These are phyloP conservation scores for Ypsolopha sequella DNA, from an alignment of 2,888 invertebrate species.

Conservation along the genomic window DNA sequence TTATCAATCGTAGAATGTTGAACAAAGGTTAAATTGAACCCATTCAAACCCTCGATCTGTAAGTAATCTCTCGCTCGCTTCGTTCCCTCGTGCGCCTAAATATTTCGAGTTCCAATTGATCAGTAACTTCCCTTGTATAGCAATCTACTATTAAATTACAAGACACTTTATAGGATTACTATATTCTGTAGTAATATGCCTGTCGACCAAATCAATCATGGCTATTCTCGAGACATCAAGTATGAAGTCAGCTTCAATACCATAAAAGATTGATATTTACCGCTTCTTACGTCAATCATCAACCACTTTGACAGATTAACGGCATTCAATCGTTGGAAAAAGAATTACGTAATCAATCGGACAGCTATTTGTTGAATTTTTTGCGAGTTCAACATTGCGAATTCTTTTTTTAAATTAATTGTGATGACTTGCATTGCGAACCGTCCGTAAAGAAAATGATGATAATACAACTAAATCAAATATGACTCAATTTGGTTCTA, in stretches of 20 bases:
- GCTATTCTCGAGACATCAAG: too few species aligned
- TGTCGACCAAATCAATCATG: too few species aligned
- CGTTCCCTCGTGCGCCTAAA: too few species aligned
- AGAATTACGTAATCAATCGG: conserved; percentile 4
- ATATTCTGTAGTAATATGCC: too few species aligned
- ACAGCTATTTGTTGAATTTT: conserved; percentile 1
- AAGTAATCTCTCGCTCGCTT: too few species aligned
- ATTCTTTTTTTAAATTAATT: conserved; percentile 11
- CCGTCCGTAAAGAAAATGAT: neutral
- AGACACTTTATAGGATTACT: too few species aligned
- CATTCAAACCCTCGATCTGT: too few species aligned
- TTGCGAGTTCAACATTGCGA: neutral
- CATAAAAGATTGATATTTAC: neutral
- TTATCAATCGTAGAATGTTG: too few species aligned
- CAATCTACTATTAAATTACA: too few species aligned
- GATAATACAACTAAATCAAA: neutral
- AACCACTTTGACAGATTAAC: conserved; percentile 3
- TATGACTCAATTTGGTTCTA: neutral
- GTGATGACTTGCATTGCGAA: conserved; percentile 12
- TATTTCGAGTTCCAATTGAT: too few species aligned
- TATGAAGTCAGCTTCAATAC: neutral
- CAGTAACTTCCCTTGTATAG: too few species aligned
- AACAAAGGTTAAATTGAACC: too few species aligned
- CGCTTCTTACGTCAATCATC: conserved; percentile 4
- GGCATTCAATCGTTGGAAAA: conserved; percentile 3